These are phyloP conservation scores for Parazoanthus swiftii DNA, from an alignment of 92 coral and sea anemone species.

Conservation along the genomic window DNA sequence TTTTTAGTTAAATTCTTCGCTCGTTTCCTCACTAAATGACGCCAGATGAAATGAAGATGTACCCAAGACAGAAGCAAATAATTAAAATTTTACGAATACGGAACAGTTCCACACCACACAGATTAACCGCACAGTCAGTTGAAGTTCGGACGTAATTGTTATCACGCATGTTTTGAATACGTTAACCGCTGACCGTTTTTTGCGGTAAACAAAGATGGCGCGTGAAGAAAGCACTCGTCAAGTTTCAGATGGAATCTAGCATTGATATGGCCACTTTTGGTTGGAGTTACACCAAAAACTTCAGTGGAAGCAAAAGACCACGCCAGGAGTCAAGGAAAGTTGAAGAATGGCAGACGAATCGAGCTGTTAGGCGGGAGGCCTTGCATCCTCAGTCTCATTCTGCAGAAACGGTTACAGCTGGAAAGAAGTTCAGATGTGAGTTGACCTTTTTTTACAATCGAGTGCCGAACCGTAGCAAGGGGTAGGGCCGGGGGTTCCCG, in stretches of 20 bases:
- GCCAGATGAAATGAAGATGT: not conserved
- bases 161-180: slow-evolving; percentile 22
- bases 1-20: too few species aligned
- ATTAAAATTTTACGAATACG: slow-evolving; percentile 7
- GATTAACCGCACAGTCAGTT: not conserved
- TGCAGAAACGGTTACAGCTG: slow-evolving; percentile 76
- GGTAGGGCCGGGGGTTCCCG: too few species aligned
- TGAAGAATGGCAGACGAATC: slow-evolving; percentile 81
- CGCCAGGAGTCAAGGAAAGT: slow-evolving; percentile 65
- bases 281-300: slow-evolving; percentile 82
- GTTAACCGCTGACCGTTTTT: slow-evolving; percentile 43
- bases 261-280: slow-evolving; percentile 85
- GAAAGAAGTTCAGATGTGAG: slow-evolving; percentile 60
- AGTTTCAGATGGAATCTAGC: not conserved
- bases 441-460: not conserved
- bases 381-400: slow-evolving; percentile 83
- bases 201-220: slow-evolving; percentile 47
- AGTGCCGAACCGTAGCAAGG: not conserved
- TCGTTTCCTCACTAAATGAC: not conserved
- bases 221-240: not conserved
- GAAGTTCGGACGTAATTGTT: too few species aligned
- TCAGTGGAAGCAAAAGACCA: slow-evolving; percentile 74
- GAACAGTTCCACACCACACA: not conserved
- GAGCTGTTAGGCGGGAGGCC: slow-evolving; percentile 45
- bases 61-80: not conserved